These are phyloP conservation scores for Ophion ellenae DNA, from an alignment of 2,888 invertebrate genomes.

Conservation along the genomic window DNA sequence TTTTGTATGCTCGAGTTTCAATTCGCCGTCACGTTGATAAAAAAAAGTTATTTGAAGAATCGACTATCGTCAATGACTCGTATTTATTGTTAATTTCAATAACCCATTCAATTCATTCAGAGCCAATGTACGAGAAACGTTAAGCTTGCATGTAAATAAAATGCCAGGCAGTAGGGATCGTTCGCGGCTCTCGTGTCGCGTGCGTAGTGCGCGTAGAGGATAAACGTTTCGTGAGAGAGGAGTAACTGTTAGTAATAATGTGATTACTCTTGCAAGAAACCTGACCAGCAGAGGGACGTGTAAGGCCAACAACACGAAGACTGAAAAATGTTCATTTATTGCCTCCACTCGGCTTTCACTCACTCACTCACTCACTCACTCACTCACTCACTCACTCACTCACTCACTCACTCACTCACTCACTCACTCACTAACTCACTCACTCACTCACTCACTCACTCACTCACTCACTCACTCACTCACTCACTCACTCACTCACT, in stretches of 20 bases:
- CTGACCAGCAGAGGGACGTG: slow-evolving; percentile 20
- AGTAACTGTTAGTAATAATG: slow-evolving; percentile 5
- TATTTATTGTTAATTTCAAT: too few species aligned
- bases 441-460: too few species aligned
- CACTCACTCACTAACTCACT: too few species aligned
- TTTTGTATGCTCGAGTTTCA: too few species aligned
- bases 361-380: neutral
- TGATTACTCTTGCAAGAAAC: slow-evolving; percentile 9
- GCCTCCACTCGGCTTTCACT: slow-evolving; percentile 5
- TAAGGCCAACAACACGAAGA: slow-evolving; percentile 37
- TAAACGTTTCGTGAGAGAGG: slow-evolving; percentile 22
- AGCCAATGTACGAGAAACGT: neutral
- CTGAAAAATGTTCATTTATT: slow-evolving; percentile 32
- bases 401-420: too few species aligned
- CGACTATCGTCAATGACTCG: too few species aligned
- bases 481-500: too few species aligned
- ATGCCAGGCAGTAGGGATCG: neutral
- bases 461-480: too few species aligned
- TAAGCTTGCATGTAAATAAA: slow-evolving; percentile 12
- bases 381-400: neutral
- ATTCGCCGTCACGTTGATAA: too few species aligned
- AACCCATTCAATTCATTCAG: neutral
- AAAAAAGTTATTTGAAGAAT: too few species aligned
- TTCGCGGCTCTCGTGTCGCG: neutral
- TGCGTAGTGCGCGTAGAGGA: neutral